Evolutionary conservation across 2,113 vertebrate genomes (phyloP).

Genomic region (Eurypyga helias): DNA sequence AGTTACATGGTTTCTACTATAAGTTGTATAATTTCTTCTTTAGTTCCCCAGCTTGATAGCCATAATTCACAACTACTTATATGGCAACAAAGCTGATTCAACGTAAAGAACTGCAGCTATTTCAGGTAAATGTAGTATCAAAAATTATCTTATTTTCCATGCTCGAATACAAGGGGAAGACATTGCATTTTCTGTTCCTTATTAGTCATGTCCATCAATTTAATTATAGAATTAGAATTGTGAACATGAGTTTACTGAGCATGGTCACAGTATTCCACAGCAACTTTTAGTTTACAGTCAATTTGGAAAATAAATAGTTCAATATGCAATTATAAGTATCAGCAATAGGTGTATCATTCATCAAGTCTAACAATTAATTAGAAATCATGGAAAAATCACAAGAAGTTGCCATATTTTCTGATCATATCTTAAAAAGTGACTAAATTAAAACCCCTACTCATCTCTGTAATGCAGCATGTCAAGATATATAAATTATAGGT

Average conservation of each 20-base stretch:
- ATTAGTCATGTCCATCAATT: not conserved
- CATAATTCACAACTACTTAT: not conserved
- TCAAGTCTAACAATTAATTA: not conserved
- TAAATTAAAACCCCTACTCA: not conserved
- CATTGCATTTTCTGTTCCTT: not conserved
- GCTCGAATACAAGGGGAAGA: not conserved
- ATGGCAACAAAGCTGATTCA: not conserved
- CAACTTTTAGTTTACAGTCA: not conserved
- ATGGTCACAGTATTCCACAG: not conserved
- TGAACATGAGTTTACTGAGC: not conserved
- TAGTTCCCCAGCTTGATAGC: not conserved
- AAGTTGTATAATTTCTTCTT: not conserved
- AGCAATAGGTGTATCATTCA: not conserved
- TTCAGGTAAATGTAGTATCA: not conserved
- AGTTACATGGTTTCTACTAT: not conserved
- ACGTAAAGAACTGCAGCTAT: not conserved
- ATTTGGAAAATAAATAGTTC: slow-evolving; percentile 29
- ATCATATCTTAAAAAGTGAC: not conserved
- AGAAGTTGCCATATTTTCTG: not conserved
- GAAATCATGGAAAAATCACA: not conserved
- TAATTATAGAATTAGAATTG: not conserved
- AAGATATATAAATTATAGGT: not conserved
- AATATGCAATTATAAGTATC: not conserved
- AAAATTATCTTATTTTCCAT: not conserved
- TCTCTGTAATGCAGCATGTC: not conserved